Base-by-base conservation (phyloP, 2,888 invertebrate genomes). In the Amiota mariae region DNA sequence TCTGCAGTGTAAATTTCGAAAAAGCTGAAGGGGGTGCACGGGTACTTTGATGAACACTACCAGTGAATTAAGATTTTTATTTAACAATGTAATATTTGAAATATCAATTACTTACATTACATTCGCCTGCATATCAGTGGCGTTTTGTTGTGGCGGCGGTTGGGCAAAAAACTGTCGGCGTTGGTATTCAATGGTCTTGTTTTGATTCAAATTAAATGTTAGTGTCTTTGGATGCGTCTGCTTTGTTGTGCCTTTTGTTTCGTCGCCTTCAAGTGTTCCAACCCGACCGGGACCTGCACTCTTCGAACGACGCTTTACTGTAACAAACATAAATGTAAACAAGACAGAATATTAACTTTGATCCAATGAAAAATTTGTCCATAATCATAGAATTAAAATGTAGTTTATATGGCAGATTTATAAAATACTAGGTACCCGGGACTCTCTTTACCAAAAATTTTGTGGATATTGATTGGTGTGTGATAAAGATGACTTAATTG, bases 1-100 rank as follows among this genome's bases (percentile, higher is more conserved):
- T 93, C 80, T 94, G 94, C 71, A 94, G 87, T 4, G 93, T 93
- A 79, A 92, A 94, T 88, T 93, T 94, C 71, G 89, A 68, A 24
- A 54, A 68, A 4, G 64, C 74, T 75, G 75, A 73, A 36, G 63
- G 18, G 6, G 63, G 12, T 18, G 12, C 46, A 46, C 63, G 63
- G 6, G 77, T 67, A 70, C 73, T 77, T 66, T 75, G 77, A 72
- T 75, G 76, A 73, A 76, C 64, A 59, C 75, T 76, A 73, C 59
- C 59, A 70, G 0, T 15, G 1, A 66, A 67, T 10, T n/a, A n/a
- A 54, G n/a, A n/a, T n/a, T n/a, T 54, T 4, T 18, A 36, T 12
- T 24, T 3, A 20, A 20, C 24, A 24, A 24, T 24, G 20, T 13
- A 24, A 18, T 51, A 57, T 46, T 24, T 61, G 12, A 36, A 12